Conservation (phyloP, 1,140 invertebrate species). For the Pemphigus obesinymphae region DNA sequence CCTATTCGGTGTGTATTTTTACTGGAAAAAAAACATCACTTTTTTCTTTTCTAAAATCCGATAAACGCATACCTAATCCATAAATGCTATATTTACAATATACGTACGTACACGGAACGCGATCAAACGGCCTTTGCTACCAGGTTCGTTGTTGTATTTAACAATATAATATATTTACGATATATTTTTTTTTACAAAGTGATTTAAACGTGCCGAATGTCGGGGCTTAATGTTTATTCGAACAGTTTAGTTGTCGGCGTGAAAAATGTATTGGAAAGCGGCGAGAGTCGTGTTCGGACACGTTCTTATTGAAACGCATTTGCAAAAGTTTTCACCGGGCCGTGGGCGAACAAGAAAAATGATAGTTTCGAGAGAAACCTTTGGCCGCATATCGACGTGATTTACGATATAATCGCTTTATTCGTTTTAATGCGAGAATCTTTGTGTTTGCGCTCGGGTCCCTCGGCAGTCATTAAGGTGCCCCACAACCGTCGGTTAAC, state of each 20-base stretch:
- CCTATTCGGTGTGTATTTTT: too few relatives aligned
- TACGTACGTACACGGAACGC: too few relatives aligned
- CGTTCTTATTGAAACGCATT: conserved; percentile 15
- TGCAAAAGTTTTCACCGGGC: not conserved
- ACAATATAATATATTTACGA: too few relatives aligned
- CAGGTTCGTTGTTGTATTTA: conserved; percentile 4
- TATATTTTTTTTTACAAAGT: not conserved
- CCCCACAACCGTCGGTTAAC: conserved; percentile 17
- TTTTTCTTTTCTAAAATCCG: too few relatives aligned
- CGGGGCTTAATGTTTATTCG: not conserved
- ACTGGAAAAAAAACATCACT: too few relatives aligned
- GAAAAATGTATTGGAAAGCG: conserved; percentile 6
- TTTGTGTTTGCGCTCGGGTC: not conserved
- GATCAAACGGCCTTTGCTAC: too few relatives aligned
- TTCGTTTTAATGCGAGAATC: conserved; percentile 17
- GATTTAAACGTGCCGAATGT: not conserved
- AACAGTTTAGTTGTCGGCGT: not conserved
- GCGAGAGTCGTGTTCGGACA: not conserved
- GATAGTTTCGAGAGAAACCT: conserved; percentile 4
- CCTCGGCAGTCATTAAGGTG: conserved; percentile 12
- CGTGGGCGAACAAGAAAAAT: not conserved
- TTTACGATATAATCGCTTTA: conserved; percentile 17
- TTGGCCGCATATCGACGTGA: conserved; percentile 20
- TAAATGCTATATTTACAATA: too few relatives aligned
- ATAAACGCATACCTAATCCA: too few relatives aligned